Base-by-base conservation (phyloP, 2,113 vertebrate genomes). In the Lethenteron camtschaticum region DNA sequence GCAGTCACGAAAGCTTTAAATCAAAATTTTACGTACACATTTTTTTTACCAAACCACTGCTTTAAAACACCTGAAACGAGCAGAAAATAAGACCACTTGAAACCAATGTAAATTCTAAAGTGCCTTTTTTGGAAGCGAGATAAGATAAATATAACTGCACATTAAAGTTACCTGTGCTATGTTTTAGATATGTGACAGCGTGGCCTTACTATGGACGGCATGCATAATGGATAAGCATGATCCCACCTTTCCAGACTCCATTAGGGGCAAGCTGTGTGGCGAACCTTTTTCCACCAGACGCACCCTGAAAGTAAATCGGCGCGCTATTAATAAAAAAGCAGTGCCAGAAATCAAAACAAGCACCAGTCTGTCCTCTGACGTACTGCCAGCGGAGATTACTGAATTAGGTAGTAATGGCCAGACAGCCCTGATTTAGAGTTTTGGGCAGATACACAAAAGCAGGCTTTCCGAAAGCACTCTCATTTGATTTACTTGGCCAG, bases 191-290 rank as follows among this genome's bases (percentile, higher is more conserved):
- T 24, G 60, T 68, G 70, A 56, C 60, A 57, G 14, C 12, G 24
- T 12, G 55, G 56, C 63, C 20, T 57, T 12, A 11, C 8, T 71
- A 10, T n/a, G 57, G 68, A 57, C 58, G 41, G 56, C 8, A 6
- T 12, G 14, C 12, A 16, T n/a, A 16, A 13, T 57, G 68, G 69
- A 41, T 72, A 71, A 20, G 55, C 12, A 20, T 66, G 56, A 57
- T 1, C 55, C 71, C 78, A 96, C 91, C 88, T 96, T 96, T 69
- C 91, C 92, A 73, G 92, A 96, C 73, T 96, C 92, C 85, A 86
- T 96, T 72, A 96, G 76, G 0, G 92, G 89, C 71, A 96, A 78
- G 73, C 92, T 91, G 78, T 96, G 92, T 1, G 92, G 92, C 18
- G 91, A 95, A 16, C 91, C 91, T 75, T 86, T 85, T 78, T 96